Percentiles rank a stretch among this genome's conserved stretches.
Evolutionary conservation across 2,113 vertebrate genomes (phyloP).

Genomic region (Hippocampus mohnikei): DNA sequence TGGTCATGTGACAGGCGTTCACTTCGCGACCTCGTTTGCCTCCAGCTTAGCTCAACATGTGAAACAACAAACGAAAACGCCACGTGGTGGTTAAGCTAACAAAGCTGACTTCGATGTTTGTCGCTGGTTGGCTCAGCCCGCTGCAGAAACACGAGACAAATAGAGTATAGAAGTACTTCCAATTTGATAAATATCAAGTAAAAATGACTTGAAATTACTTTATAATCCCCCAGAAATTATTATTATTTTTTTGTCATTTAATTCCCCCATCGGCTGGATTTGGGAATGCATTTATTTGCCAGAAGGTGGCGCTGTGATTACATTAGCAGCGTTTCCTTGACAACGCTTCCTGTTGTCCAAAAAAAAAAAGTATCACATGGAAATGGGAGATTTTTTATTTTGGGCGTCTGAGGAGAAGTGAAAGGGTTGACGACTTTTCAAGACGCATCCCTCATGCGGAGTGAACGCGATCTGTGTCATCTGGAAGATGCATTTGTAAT

Average conservation of each 20-base stretch:
- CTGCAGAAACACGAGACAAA: neutral
- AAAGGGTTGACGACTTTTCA: conserved; percentile 1
- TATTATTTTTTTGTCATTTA: no score
- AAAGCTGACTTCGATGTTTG: neutral
- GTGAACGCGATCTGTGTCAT: neutral
- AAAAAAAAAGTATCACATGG: neutral
- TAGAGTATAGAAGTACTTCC: neutral
- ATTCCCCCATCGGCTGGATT: neutral
- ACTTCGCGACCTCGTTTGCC: conserved; percentile 19
- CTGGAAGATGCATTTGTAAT: neutral
- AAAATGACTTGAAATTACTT: neutral
- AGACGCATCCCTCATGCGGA: neutral
- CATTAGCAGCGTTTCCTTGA: neutral
- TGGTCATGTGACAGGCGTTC: conserved; percentile 43
- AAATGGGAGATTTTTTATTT: neutral
- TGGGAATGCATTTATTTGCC: neutral
- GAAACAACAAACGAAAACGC: conserved; percentile 26
- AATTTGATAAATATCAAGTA: neutral
- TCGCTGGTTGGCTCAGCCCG: neutral
- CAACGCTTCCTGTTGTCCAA: neutral
- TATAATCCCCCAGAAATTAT: no score
- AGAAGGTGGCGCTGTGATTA: neutral
- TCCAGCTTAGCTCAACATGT: conserved; percentile 35
- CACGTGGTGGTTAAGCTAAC: neutral
- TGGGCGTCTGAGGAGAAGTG: neutral